Base-by-base conservation (phyloP, 1,140 invertebrate species). In the Harpegnathos saltator region DNA sequence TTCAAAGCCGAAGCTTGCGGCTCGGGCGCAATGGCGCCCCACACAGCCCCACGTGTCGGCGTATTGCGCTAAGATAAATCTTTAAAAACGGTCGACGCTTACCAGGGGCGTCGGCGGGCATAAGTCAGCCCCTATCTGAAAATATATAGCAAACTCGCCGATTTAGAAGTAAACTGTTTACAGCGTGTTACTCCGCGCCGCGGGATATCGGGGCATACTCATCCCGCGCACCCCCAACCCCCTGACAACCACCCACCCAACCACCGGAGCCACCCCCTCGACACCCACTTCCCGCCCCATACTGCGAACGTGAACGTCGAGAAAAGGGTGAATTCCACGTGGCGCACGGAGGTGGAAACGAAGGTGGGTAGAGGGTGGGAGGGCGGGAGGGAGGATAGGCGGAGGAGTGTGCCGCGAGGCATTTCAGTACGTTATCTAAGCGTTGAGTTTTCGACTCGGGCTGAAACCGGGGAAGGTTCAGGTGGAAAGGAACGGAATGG, bases 111-210 rank as follows among this genome's bases (percentile, higher is more conserved):
- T 83, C 85, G 85, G 87, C 85, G 78, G 78, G 82, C 89, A 92
- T 94, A 93, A 93, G 82, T 94, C 91, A 94, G 84, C 86, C 90
- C 91, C 92, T 94, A 94, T 93, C 92, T 93, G 86, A 93, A 92
- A 94, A 93, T 92, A 92, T 90, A 91, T 91, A 92, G 89, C 90
- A 92, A 91, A 92, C 89, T 84, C 89, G 89, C 85, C 88, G 91
- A 86, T 93, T 93, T 93, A 90, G 91, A 92, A 93, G 92, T 91
- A 92, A 92, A 93, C 91, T 91, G 92, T 93, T 93, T 93, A 92
- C 90, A 90, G 87, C 87, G 82, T 82, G 80, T 85, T 72, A 73
- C 68, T 80, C 86, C 83, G 61, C 61, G 83, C 84, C 75, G 74
- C 85, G 82, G 72, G 63, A 71, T 75, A 72, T 59, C 74, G 50